A percentile compares a stretch with the other conserved stretches of the same genome.
These are phyloP conservation scores for Callipepla californica DNA, from an alignment of 2,113 vertebrate genomes.

Conservation along the genomic window DNA sequence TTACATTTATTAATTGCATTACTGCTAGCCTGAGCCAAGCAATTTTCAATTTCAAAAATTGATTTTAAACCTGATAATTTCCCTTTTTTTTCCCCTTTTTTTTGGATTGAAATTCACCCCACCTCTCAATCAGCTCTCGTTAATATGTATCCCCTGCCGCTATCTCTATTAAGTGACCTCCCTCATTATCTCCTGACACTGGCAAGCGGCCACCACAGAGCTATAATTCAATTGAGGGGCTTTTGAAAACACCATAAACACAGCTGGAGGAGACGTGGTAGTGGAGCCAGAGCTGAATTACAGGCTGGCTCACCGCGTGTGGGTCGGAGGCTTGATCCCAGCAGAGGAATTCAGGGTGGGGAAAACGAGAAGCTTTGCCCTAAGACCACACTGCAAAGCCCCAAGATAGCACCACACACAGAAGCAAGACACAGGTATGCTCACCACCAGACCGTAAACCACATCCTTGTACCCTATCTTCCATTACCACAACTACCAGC, in stretches of 20 bases:
- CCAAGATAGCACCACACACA: not conserved
- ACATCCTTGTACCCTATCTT: not conserved
- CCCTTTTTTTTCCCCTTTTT: not conserved
- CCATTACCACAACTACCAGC: not conserved
- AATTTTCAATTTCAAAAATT: slow-evolving; percentile 68
- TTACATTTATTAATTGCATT: slow-evolving; percentile 69
- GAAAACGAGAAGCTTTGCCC: not conserved
- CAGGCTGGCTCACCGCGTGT: not conserved
- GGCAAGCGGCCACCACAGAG: slow-evolving; percentile 64
- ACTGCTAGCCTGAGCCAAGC: not conserved
- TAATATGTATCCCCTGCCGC: slow-evolving; percentile 67
- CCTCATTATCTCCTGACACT: slow-evolving; percentile 63
- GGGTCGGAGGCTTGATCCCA: fast-evolving
- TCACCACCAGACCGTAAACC: not conserved
- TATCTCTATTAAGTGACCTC: slow-evolving; percentile 61
- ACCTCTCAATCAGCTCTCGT: slow-evolving; percentile 52
- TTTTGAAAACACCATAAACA: slow-evolving; percentile 71
- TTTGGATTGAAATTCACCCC: slow-evolving; percentile 15
- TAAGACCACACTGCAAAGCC: not conserved
- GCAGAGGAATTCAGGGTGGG: not conserved
- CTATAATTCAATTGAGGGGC: slow-evolving; percentile 73
- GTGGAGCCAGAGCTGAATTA: slow-evolving; percentile 7
- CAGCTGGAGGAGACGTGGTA: slow-evolving; percentile 52
- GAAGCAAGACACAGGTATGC: not conserved
- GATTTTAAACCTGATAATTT: slow-evolving; percentile 63